Conservation (phyloP, 2,888 invertebrate genomes). For the Sicus ferrugineus region DNA sequence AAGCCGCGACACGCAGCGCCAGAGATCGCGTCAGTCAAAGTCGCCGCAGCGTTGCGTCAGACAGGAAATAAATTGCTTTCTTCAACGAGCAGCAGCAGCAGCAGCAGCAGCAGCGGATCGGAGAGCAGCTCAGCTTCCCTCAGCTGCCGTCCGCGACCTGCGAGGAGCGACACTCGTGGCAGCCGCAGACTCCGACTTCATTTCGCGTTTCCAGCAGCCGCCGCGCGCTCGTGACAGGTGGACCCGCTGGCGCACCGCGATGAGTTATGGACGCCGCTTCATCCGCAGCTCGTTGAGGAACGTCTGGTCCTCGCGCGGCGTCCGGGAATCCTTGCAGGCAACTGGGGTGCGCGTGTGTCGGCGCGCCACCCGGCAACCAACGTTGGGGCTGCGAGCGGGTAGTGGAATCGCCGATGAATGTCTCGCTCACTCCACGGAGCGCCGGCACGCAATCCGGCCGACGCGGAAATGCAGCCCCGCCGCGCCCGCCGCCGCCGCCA, state of each 20-base stretch:
- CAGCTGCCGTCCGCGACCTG: not conserved
- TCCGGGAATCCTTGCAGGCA: slow-evolving; percentile 20
- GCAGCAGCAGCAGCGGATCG: not conserved
- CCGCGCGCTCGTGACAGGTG: not conserved
- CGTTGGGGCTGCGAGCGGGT: not conserved
- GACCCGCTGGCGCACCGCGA: slow-evolving; percentile 18
- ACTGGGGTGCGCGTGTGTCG: slow-evolving; percentile 18
- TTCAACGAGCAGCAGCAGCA: slow-evolving; percentile 37
- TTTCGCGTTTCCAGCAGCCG: not conserved
- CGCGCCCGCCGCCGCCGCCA: not conserved
- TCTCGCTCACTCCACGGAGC: not conserved
- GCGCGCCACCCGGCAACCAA: not conserved
- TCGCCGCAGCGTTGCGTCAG: slow-evolving; percentile 56
- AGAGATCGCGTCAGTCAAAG: slow-evolving; percentile 61
- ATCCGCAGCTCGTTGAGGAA: not conserved
- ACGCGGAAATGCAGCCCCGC: slow-evolving; percentile 15
- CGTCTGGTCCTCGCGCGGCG: not conserved
- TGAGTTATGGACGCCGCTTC: slow-evolving; percentile 23
- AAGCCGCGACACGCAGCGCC: no score
- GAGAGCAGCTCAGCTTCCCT: not conserved
- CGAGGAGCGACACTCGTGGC: not conserved
- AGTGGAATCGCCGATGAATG: slow-evolving; percentile 25
- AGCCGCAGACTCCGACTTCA: not conserved
- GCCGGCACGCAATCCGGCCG: slow-evolving; percentile 26
- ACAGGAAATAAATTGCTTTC: slow-evolving; percentile 62